Evolutionary conservation across 2,113 vertebrate species (phyloP), one percentile per base, ranked within the genome.

Genomic region (Albula goreensis): DNA sequence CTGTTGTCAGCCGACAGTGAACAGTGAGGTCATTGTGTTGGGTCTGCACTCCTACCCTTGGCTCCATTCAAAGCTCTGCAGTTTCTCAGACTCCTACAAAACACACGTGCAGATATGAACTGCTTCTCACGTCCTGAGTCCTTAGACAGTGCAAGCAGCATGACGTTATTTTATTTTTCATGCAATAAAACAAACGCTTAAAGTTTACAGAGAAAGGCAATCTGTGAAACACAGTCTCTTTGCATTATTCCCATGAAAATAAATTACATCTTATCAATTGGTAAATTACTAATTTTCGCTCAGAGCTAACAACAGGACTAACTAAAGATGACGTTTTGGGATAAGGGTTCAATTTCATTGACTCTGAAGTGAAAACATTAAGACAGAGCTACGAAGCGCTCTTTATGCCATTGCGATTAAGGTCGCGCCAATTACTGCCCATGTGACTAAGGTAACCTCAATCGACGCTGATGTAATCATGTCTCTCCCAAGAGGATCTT

Each of bases 21-120:
- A 92, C 83, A 90, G 83, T 51, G 66, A 51, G 50, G 78, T 89
- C 81, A 91, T 86, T 89, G 84, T 89, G 81, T 88, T 85, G 83
- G 57, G 70, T 80, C 63, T 78, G 80, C 22, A 9, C 53, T 80
- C 51, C 83, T 85, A 74, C n/a, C 74, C 57, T 80, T 25, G 80
- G 81, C 82, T 85, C 82, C 81, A 83, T n/a, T 83, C 80, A 89
- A 51, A 80, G 63, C 25, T 70, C 79, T 82, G 78, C 41, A 52
- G 53, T 80, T 80, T 80, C 81, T 50, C 57, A 83, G 81, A 25
- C 60, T 83, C 52, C 84, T 82, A 63, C 74, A 80, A 78, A 50
- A 57, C 78, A 83, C n/a, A 80, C 86, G 83, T 19, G 50, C 56
- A 25, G 53, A 56, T 17, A 52, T 80, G 25, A 52, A n/a, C 82